A percentile compares a stretch with the other conserved stretches of the same genome.
Conservation (phyloP, 2,888 invertebrate genomes). For the Bellardia bayeri region DNA sequence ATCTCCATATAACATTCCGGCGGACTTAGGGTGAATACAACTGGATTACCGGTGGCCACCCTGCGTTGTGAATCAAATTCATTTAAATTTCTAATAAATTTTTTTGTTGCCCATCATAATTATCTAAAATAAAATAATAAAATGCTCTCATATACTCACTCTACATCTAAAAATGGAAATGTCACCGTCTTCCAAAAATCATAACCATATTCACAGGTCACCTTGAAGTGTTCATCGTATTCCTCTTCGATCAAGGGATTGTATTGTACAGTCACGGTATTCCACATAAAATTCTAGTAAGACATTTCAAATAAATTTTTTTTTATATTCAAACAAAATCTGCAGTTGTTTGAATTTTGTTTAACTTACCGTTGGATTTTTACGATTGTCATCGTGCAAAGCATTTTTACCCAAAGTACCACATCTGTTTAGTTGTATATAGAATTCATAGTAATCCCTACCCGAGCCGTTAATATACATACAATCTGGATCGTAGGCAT, state of each 20-base stretch:
- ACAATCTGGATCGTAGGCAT: slow-evolving; percentile 96
- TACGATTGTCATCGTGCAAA: slow-evolving; percentile 92
- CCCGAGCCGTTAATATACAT: slow-evolving; percentile 98
- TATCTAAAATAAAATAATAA: slow-evolving; percentile 32
- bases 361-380: slow-evolving; percentile 92
- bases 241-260: slow-evolving; percentile 97
- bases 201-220: slow-evolving; percentile 97
- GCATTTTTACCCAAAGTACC: slow-evolving; percentile 95
- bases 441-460: slow-evolving; percentile 95
- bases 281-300: slow-evolving; percentile 96
- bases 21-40: slow-evolving; percentile 95
- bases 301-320: too few relatives aligned
- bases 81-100: slow-evolving; percentile 66
- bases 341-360: too few relatives aligned
- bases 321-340: too few relatives aligned
- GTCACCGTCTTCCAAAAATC: slow-evolving; percentile 99
- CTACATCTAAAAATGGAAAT: slow-evolving; percentile 96
- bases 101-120: slow-evolving; percentile 58
- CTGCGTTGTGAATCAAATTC: slow-evolving; percentile 84
- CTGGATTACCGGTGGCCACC: slow-evolving; percentile 97
- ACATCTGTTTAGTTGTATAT: slow-evolving; percentile 95
- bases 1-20: slow-evolving; percentile 99
- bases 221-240: slow-evolving; percentile 97
- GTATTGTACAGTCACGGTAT: slow-evolving; percentile 97
- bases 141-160: slow-evolving; percentile 87